Percentiles rank a stretch among this genome's conserved stretches.
These are phyloP conservation scores for Lathamus discolor DNA, from an alignment of 2,113 vertebrate genomes.

Conservation along the genomic window DNA sequence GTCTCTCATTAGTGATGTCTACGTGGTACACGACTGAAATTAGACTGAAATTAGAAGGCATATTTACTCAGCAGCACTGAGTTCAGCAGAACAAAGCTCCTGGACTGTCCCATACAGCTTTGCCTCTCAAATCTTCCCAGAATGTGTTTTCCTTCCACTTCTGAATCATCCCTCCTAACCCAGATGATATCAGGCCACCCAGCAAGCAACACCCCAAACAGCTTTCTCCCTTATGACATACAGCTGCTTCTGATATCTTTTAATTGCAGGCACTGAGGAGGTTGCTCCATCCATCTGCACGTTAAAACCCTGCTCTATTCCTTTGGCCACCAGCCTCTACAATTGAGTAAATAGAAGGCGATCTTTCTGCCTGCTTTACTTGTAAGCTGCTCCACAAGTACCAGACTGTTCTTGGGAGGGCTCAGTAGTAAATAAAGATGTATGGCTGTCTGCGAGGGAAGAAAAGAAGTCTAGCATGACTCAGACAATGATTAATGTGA, in stretches of 20 bases:
- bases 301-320: neutral
- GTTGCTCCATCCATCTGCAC: neutral
- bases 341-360: neutral
- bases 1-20: neutral
- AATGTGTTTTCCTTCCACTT: neutral
- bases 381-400: neutral
- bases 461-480: neutral
- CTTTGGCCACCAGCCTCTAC: neutral
- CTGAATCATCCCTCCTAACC: neutral
- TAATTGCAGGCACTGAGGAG: neutral
- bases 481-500: slow-evolving; percentile 2
- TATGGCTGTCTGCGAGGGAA: neutral
- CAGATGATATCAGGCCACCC: neutral
- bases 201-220: neutral
- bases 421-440: neutral
- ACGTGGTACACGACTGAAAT: neutral
- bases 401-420: neutral
- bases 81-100: neutral
- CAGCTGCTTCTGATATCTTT: neutral
- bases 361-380: neutral
- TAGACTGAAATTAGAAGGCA: neutral
- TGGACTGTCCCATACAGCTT: neutral
- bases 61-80: neutral
- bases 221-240: neutral
- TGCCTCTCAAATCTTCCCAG: neutral